phyloP scores from a whole-genome alignment of 2,888 invertebrate genomes.

The Didymodactylos carnosus region DNA sequence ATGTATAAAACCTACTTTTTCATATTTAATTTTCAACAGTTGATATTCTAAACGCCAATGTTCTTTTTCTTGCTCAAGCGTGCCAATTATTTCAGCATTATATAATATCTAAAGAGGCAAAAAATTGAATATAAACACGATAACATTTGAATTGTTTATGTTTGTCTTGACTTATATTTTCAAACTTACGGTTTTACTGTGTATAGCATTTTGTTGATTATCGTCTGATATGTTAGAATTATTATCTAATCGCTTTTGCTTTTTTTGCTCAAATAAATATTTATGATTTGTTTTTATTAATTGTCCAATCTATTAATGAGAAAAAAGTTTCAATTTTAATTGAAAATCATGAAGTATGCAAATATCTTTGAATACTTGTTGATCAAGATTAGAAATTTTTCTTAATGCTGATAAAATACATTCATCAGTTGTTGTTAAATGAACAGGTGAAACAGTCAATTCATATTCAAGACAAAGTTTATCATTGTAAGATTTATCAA shows the following conservation, averaged over 20 bases:
- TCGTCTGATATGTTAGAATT: no score
- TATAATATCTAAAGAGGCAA: not conserved
- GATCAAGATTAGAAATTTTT: slow-evolving; percentile 23
- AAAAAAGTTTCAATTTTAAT: not conserved
- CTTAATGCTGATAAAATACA: slow-evolving; percentile 29
- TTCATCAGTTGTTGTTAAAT: slow-evolving; percentile 35
- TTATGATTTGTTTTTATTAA: not conserved
- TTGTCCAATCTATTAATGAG: not conserved
- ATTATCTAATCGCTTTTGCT: not conserved
- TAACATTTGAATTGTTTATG: not conserved
- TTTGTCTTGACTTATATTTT: not conserved
- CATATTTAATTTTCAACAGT: slow-evolving; percentile 44
- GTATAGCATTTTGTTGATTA: no score
- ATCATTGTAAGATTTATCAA: slow-evolving; percentile 31
- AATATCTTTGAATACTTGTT: not conserved
- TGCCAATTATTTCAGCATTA: slow-evolving; percentile 23
- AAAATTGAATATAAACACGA: not conserved
- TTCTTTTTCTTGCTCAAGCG: slow-evolving; percentile 47
- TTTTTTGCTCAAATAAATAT: not conserved
- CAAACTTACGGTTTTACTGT: no score
- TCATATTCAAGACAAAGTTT: slow-evolving; percentile 36
- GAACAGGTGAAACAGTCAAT: slow-evolving; percentile 34
- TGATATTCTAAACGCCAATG: slow-evolving; percentile 55
- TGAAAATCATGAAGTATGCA: not conserved
- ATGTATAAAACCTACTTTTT: no score